phyloP scores from a whole-genome alignment of 2,888 invertebrate species.

The Aelia acuminata region DNA sequence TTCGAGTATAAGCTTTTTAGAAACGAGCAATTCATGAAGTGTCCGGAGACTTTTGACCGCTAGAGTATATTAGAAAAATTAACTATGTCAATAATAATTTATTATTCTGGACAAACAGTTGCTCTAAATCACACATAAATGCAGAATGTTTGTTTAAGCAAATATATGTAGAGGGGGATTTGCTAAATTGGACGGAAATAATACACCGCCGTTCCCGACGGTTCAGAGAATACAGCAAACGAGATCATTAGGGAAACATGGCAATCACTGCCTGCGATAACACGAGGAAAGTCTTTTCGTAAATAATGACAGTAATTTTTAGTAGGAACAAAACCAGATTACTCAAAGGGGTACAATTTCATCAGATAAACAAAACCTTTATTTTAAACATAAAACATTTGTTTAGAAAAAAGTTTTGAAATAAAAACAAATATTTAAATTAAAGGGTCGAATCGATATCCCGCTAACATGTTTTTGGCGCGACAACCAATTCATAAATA shows the following conservation, averaged over 20 bases:
- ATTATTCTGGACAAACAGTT: background rate
- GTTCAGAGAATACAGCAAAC: background rate
- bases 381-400: background rate
- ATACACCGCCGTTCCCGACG: background rate
- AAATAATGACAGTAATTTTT: background rate
- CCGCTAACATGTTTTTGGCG: no score
- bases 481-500: no score
- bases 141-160: background rate
- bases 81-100: background rate
- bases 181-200: conserved; percentile 24
- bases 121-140: background rate
- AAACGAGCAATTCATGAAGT: no score
- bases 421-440: no score
- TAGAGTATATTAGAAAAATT: no score
- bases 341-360: background rate
- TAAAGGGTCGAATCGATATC: no score
- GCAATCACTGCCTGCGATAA: background rate
- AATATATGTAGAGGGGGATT: background rate
- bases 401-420: no score
- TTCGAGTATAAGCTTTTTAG: no score
- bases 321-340: background rate
- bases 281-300: background rate
- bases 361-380: background rate
- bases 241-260: conserved; percentile 20
- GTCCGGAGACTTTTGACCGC: no score